Evolutionary conservation across 1,140 invertebrate genomes (phyloP).

Genomic region (Zeugodacus cucurbitae): DNA sequence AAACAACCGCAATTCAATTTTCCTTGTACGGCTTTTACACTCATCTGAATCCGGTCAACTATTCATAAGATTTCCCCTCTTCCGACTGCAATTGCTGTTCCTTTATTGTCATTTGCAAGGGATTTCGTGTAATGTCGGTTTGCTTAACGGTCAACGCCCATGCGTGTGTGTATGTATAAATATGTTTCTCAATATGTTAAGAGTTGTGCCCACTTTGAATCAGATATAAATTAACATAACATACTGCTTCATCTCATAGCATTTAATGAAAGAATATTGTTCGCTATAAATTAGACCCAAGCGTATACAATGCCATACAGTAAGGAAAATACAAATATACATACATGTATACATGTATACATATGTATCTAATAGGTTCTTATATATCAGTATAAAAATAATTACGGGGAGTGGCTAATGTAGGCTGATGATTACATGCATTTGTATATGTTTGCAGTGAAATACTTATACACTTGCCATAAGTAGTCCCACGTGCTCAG

Average conservation of each 20-base stretch:
- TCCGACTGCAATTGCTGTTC: background rate
- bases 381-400: background rate
- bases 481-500: background rate
- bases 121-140: background rate
- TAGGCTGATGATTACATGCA: background rate
- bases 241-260: background rate
- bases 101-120: background rate
- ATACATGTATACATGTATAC: background rate
- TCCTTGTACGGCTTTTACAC: background rate
- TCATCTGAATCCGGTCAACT: background rate
- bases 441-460: background rate
- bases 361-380: background rate
- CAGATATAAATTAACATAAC: background rate
- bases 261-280: slow-evolving; percentile 20
- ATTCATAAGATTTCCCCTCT: background rate
- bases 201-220: too few species aligned
- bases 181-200: background rate
- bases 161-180: background rate
- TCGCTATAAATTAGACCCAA: background rate
- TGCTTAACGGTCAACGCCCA: background rate
- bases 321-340: background rate
- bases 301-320: background rate
- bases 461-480: background rate
- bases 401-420: background rate
- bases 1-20: background rate